Evolutionary conservation across 2,797 vertebrate genomes (phyloP), one percentile per base, ranked within the genome.

Genomic region (Simalia tracyae): DNA sequence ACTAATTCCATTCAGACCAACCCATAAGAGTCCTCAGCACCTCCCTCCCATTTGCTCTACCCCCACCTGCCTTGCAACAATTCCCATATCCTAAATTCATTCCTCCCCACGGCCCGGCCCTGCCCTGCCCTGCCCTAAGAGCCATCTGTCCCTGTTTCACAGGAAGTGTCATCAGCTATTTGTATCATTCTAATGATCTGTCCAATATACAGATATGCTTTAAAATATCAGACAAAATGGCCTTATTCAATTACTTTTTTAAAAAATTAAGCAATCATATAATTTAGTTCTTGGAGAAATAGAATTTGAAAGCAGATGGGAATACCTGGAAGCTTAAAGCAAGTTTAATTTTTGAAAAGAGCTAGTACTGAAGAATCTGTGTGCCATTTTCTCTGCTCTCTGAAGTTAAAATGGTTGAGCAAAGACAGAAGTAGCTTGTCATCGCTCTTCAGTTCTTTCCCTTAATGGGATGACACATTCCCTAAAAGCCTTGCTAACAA

Each of bases 141-240:
- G 97, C 96, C 97, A 97, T 96, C 96, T 97, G 95, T 96, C 95
- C 95, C 92, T 93, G 93, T 92, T 84, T 92, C 94, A 95, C 96
- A 96, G 95, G 90, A 94, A 95, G 86, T 95, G 94, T 94, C 95
- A 97, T 94, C 92, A 93, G 0, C 76, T 92, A 93, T 94, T 93
- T 87, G 63, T 93, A 89, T 12, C 1, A 17, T 60, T 94, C 92
- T 90, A 94, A 60, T 93, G 36, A 76, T 91, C 50, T 92, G 26
- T 92, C 76, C 87, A 93, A n/a, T 84, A 85, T 0, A 93, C 93
- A 36, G 85, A 81, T 6, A 54, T 61, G 9, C 60, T 92, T 24
- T 94, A 91, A 92, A 94, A 89, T 1, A 94, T 5, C 81, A 5
- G 5, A 60, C 92, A 93, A 95, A 94, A 94, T 93, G 88, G 5